phyloP scores from a whole-genome alignment of 2,113 vertebrate species.

The Boulengeromyrus knoepffleri region DNA sequence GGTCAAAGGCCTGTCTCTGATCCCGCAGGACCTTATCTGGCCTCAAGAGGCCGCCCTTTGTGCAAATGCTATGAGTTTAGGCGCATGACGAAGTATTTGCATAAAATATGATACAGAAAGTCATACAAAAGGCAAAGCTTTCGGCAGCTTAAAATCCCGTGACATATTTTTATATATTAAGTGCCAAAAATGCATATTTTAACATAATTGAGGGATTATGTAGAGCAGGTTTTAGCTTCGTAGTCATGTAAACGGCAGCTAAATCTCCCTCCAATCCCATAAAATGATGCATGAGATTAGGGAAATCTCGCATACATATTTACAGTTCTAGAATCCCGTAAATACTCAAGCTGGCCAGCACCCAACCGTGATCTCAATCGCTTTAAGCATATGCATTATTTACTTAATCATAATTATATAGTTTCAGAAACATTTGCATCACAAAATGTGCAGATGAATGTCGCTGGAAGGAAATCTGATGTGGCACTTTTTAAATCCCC shows the following conservation, averaged over 20 bases:
- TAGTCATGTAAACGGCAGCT: conserved; percentile 14
- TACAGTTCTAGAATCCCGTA: conserved; percentile 6
- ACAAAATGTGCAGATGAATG: not conserved
- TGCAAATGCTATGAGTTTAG: not conserved
- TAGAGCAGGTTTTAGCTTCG: conserved; percentile 14
- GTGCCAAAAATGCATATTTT: conserved; percentile 19
- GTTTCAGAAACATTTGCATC: not conserved
- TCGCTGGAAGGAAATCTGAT: not conserved
- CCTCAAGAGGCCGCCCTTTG: not conserved
- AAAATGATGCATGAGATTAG: conserved; percentile 23
- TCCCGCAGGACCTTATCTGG: not conserved
- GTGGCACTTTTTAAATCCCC: not conserved
- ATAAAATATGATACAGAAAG: conserved; percentile 5
- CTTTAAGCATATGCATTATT: conserved; percentile 14
- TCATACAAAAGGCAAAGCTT: not conserved
- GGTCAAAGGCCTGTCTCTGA: not conserved
- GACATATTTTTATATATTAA: conserved; percentile 18
- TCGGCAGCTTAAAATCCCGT: conserved; percentile 4
- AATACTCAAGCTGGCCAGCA: conserved; percentile 1
- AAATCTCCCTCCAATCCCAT: conserved; percentile 17
- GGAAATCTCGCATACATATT: conserved; percentile 11
- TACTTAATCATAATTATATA: conserved; percentile 9
- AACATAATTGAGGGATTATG: conserved; percentile 25
- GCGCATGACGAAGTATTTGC: not conserved
- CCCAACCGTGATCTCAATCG: not conserved